Evolutionary conservation across 2,797 vertebrate species (phyloP).

Genomic region (Phataginus tetradactyla): DNA sequence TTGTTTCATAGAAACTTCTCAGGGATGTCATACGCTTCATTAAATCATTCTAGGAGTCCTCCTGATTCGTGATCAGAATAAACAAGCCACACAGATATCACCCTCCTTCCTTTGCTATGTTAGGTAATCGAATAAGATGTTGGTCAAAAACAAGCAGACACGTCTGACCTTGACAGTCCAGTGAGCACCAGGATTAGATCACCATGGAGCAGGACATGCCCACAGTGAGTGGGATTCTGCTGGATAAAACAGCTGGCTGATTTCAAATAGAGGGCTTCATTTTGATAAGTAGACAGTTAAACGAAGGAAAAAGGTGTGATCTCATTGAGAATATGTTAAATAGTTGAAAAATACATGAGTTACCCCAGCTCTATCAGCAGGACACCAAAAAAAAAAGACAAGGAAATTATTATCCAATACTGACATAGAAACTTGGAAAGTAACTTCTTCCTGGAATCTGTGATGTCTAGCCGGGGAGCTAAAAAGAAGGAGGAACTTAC

Average conservation of each 20-base stretch:
- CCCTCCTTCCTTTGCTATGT: neutral
- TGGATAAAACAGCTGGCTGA: neutral
- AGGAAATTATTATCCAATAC: neutral
- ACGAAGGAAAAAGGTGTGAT: constrained; percentile 1
- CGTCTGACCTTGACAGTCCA: neutral
- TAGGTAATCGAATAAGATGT: neutral
- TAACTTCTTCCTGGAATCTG: constrained; percentile 54
- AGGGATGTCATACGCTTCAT: neutral
- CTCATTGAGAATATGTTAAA: neutral
- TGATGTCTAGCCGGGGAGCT: constrained; percentile 43
- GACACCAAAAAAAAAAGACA: neutral
- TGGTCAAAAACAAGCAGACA: neutral
- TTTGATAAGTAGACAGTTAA: neutral
- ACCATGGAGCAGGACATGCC: neutral
- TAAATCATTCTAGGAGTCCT: neutral
- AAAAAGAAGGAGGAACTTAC: neutral
- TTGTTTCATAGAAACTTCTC: neutral
- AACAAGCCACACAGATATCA: neutral
- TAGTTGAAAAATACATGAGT: neutral
- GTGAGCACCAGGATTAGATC: neutral
- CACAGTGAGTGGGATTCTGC: neutral
- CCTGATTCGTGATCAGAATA: neutral
- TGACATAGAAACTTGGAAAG: neutral
- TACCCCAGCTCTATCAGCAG: constrained; percentile 7
- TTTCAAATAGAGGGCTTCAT: neutral